Conservation (phyloP, 2,888 invertebrate genomes). For the Thera obeliscata region DNA sequence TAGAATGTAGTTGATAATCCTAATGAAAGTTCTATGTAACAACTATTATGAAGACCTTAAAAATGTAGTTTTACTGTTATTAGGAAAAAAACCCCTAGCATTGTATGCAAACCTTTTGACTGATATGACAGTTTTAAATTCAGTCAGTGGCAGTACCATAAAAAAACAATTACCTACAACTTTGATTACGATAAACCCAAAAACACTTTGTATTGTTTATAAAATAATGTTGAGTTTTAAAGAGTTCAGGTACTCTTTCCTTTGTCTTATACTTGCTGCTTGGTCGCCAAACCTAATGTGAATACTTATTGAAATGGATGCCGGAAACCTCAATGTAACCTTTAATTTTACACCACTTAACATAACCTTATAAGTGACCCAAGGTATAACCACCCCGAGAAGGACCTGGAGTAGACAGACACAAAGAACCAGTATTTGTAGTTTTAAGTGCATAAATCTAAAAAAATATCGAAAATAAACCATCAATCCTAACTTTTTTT, state of each 20-base stretch:
- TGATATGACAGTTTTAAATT: conserved; percentile 3
- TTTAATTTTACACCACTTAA: not conserved
- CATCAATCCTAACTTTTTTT: not conserved
- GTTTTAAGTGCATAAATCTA: conserved; percentile 3
- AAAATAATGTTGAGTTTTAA: conserved; percentile 3
- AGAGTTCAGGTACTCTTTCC: not conserved
- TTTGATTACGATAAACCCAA: not conserved
- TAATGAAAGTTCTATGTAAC: not conserved
- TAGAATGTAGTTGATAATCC: not conserved
- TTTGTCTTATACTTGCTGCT: not conserved
- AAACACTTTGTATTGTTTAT: not conserved
- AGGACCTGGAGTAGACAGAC: conserved; percentile 1
- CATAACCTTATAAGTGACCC: not conserved
- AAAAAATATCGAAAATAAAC: not conserved
- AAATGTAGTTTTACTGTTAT: not conserved
- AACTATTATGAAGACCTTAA: not conserved
- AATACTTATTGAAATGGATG: not conserved
- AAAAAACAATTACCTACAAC: conserved; percentile 2
- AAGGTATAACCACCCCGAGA: not conserved
- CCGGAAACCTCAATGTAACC: not conserved
- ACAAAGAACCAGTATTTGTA: not conserved
- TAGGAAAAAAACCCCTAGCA: not conserved
- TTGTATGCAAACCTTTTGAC: conserved; percentile 15
- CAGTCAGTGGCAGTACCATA: not conserved
- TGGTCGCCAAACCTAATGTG: not conserved